Percentiles rank a stretch among this genome's conserved stretches.
These are phyloP conservation scores for Phodopus roborovskii DNA, from an alignment of 2,113 vertebrate species.

Conservation along the genomic window DNA sequence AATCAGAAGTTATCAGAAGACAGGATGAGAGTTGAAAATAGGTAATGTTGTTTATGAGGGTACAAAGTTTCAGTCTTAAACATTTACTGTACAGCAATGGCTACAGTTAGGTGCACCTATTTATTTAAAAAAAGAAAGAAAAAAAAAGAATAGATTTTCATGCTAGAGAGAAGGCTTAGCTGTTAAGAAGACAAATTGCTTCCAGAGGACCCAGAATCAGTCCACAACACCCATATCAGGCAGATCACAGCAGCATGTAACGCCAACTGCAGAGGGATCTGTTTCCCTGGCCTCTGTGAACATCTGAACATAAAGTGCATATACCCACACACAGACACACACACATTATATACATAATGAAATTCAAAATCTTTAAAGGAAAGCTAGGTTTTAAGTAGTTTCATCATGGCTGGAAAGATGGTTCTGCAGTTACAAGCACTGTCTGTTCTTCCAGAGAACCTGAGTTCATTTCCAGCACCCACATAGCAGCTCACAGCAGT, in stretches of 20 bases:
- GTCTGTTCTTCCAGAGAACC: too few species aligned
- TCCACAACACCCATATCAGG: background rate
- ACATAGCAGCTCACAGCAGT: too few species aligned
- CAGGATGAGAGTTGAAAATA: background rate
- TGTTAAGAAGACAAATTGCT: background rate
- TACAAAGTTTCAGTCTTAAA: background rate
- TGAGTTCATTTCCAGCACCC: too few species aligned
- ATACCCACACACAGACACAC: background rate
- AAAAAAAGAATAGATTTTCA: background rate
- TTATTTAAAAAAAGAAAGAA: background rate
- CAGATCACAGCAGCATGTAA: background rate
- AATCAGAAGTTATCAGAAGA: background rate
- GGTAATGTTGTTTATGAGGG: background rate
- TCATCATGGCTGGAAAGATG: background rate
- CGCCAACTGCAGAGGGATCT: background rate
- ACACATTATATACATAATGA: background rate
- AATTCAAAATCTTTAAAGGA: background rate
- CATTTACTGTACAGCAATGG: background rate
- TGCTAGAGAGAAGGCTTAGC: background rate
- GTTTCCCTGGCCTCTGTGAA: background rate
- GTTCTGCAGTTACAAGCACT: too few species aligned
- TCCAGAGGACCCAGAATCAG: background rate
- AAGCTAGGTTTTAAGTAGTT: background rate
- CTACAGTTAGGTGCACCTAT: background rate
- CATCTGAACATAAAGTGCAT: background rate